Evolutionary conservation across 1,140 invertebrate genomes (phyloP), one percentile per base, ranked within the genome.

Genomic region (Telenomus remus): DNA sequence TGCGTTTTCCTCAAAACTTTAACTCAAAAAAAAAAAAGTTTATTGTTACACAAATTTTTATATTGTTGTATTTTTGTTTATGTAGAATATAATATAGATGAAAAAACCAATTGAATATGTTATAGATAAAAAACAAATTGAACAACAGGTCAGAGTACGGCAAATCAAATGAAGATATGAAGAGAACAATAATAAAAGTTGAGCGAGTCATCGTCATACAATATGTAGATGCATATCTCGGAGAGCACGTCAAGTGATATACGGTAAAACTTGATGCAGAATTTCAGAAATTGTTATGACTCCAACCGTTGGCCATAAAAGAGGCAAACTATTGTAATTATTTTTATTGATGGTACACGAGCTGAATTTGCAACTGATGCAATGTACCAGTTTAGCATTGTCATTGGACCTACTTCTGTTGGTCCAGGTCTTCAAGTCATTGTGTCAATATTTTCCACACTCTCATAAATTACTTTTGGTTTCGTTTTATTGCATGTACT

Each of bases 161-260:
- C 48, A 47, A 54, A 68, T 68, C 65, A 53, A 59, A 59, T 53
- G 65, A 33, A 59, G 55, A 68, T 70, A 70, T 61, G 50, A n/a
- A n/a, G 57, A 61, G 66, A 55, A 69, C 51, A 59, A 54, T 54
- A 70, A 70, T 70, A 70, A 70, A 70, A 61, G 48, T 42, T 59
- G 19, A 1, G 65, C 49, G 49, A 43, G 47, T 68, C 65, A 69
- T 69, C 65, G 33, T 60, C 13, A 34, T 59, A 42, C 39, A 66
- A 51, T 57, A 57, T 35, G 15, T 44, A 46, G 65, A 68, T 57
- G 37, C 33, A 43, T 68, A 68, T 68, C 64, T 51, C 7, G 12
- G 16, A 43, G 15, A 14, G 63, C 44, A 65, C 11, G 44, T 50
- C 27, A 48, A 27, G 5, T 60, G 53, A 69, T 53, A 34, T 34